Base-by-base conservation (phyloP, 2,888 invertebrate genomes). In the Arrhopalites spinosus region DNA sequence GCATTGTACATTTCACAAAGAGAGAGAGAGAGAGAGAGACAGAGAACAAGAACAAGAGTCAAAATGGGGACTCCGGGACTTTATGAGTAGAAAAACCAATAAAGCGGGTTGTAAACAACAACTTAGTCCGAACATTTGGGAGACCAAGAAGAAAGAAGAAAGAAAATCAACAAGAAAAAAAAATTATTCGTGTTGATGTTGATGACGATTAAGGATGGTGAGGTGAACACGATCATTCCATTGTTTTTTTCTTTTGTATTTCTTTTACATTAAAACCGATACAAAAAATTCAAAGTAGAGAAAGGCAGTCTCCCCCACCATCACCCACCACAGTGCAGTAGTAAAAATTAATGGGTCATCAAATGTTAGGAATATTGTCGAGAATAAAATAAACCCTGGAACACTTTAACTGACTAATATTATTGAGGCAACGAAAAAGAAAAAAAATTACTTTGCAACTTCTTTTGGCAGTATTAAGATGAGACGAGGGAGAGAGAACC, bases 181-280 rank as follows among this genome's bases (percentile, higher is more conserved):
- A 23, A 64, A 61, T 30, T 66, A 74, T 56, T 64, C 36, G 50
- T 36, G 45, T 73, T 27, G 53, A 64, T 36, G 45, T 73, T 27
- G 53, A 64, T 36, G 30, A 25, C 27, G 17, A 15, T 63, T 25
- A 20, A 27, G 73, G 47, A 56, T 45, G 47, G 67, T 56, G 30
- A 36, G 36, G 36, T 11, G 36, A 36, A 36, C 36, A 53, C 27
- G 71, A 36, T 36, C 36, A 36, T 36, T 11, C 36, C 36, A 36
- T 36, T 36, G 36, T 36, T 36, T n/a, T n/a, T n/a, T 36, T 36
- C 36, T 36, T 11, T 36, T 36, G 36, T 36, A 36, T 36, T 36
- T 36, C 36, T 36, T 36, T 36, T 36, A n/a, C n/a, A n/a, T 36
- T 36, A 11, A 7, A 36, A 7, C 36, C 36, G n/a, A n/a, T n/a